Conservation (phyloP, 2,113 vertebrate species). For the Actenoides lindsayi region DNA sequence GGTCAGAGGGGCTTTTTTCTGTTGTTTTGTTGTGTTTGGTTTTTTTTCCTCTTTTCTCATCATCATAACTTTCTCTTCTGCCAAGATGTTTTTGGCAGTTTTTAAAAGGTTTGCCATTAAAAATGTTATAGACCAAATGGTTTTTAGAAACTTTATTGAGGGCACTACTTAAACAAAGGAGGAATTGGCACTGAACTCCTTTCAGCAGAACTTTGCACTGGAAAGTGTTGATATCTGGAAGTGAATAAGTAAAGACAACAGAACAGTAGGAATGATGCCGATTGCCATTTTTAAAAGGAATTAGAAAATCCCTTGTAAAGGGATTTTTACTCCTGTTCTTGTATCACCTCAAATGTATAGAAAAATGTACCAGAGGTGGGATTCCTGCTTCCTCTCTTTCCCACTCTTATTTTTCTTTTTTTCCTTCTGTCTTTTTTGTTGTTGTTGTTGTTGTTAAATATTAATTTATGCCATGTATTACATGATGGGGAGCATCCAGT, state of each 20-base stretch:
- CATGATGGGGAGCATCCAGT: not conserved
- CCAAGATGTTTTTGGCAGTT: constrained; percentile 79
- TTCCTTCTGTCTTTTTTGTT: not conserved
- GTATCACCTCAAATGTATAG: constrained; percentile 3
- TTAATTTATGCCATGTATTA: not conserved
- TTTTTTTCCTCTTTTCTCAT: not conserved
- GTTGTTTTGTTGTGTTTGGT: not conserved
- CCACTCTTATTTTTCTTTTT: not conserved
- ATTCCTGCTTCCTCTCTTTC: not conserved
- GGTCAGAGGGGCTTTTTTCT: constrained; percentile 42
- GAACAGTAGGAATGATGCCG: constrained; percentile 20
- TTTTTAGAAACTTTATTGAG: constrained; percentile 73
- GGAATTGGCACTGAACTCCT: constrained; percentile 30
- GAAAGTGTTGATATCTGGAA: constrained; percentile 61
- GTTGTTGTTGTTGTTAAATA: too few relatives aligned
- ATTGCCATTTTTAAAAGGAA: constrained; percentile 32
- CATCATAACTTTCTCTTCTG: constrained; percentile 74
- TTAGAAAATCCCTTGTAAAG: constrained; percentile 49
- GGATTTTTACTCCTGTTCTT: constrained; percentile 9
- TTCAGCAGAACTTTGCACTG: constrained; percentile 63
- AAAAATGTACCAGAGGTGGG: not conserved
- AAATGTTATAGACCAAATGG: constrained; percentile 76
- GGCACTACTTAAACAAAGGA: constrained; percentile 60
- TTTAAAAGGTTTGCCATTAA: constrained; percentile 80
- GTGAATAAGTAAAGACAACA: constrained; percentile 56